Percentiles rank a stretch among this genome's conserved stretches.
Evolutionary conservation across 1,140 invertebrate species (phyloP).

Genomic region (Apis cerana): DNA sequence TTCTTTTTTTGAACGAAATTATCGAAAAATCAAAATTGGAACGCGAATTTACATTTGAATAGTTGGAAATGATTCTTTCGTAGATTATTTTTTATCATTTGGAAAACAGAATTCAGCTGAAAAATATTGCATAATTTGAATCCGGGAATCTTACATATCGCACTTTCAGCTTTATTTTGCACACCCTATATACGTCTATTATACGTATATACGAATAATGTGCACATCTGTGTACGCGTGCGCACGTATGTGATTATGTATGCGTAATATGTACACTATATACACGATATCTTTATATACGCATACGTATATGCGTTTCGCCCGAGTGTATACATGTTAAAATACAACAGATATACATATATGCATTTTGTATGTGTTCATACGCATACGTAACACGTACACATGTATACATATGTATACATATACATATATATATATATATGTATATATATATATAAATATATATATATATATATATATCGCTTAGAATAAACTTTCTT

Average conservation of each 20-base stretch:
- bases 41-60: not conserved
- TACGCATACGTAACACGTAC: not conserved
- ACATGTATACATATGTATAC: slow-evolving; percentile 17
- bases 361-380: not conserved
- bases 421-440: slow-evolving; percentile 13
- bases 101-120: not conserved
- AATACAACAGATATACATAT: too few relatives aligned
- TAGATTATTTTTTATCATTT: too few relatives aligned
- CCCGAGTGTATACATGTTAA: too few relatives aligned
- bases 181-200: slow-evolving; percentile 22
- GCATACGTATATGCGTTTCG: too few relatives aligned
- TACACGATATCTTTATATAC: too few relatives aligned
- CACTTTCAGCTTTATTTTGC: slow-evolving; percentile 13
- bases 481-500: slow-evolving; percentile 27
- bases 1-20: not conserved
- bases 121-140: slow-evolving; percentile 22
- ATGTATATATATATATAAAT: slow-evolving; percentile 35
- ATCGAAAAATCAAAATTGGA: not conserved
- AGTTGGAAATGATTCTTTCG: not conserved
- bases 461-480: slow-evolving; percentile 30
- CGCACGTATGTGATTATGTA: not conserved
- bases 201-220: slow-evolving; percentile 1
- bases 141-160: slow-evolving; percentile 43
- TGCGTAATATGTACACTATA: not conserved
- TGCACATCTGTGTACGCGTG: slow-evolving; percentile 8